phyloP scores from a whole-genome alignment of 2,888 invertebrate species.

The Aphodius granarius region DNA sequence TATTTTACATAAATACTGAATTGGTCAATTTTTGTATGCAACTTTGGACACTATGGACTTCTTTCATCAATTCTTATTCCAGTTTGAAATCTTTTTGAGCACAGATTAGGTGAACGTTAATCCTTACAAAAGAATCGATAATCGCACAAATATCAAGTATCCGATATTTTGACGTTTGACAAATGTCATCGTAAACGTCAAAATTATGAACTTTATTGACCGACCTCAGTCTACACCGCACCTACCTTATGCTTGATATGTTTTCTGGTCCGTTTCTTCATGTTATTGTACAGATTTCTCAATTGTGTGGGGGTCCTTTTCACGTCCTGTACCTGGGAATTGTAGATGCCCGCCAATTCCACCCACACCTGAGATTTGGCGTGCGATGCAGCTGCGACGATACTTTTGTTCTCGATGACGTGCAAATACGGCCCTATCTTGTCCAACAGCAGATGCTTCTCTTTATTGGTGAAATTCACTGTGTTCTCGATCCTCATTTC shows the following conservation, averaged over 20 bases:
- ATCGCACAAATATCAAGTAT: too few species aligned
- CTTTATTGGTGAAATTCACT: conserved; percentile 19
- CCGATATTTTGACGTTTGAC: neutral
- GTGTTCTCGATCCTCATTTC: conserved; percentile 13
- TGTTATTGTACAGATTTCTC: conserved; percentile 23
- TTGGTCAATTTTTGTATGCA: neutral
- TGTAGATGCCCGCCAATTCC: conserved; percentile 16
- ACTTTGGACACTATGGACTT: too few species aligned
- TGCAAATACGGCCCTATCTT: conserved; percentile 16
- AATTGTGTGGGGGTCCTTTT: conserved; percentile 18
- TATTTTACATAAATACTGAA: neutral
- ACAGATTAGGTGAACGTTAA: too few species aligned
- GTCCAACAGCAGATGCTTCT: conserved; percentile 23
- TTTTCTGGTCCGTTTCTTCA: conserved; percentile 22
- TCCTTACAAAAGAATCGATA: neutral
- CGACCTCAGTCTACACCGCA: neutral
- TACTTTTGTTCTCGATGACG: conserved; percentile 25
- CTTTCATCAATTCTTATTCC: too few species aligned
- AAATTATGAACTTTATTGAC: neutral
- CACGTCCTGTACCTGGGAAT: conserved; percentile 11
- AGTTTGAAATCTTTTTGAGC: too few species aligned
- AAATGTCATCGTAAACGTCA: neutral
- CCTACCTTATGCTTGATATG: conserved; percentile 17
- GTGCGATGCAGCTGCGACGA: conserved; percentile 16
- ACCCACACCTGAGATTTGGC: conserved; percentile 19